Evolutionary conservation across 2,113 vertebrate species (phyloP).

Genomic region (Zosterops pallidus): DNA sequence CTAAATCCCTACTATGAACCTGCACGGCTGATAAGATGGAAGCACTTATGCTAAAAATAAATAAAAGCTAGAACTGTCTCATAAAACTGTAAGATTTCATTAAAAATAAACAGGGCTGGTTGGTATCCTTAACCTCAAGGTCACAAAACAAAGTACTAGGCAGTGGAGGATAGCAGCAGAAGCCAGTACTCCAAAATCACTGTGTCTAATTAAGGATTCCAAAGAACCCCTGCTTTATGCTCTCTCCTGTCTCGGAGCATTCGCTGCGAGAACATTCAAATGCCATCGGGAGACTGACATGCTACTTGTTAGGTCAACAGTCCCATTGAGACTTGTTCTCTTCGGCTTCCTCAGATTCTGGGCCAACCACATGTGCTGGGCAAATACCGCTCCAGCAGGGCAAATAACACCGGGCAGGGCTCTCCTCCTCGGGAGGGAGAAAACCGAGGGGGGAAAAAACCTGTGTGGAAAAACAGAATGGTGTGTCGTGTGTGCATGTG

Average conservation of each 20-base stretch:
- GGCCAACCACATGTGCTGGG: slow-evolving; percentile 35
- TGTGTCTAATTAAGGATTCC: slow-evolving; percentile 61
- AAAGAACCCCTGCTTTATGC: slow-evolving; percentile 42
- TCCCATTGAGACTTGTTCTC: slow-evolving; percentile 38
- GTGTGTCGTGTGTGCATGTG: background rate
- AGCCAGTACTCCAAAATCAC: slow-evolving; percentile 36
- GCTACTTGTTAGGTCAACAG: slow-evolving; percentile 63
- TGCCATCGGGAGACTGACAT: slow-evolving; percentile 57
- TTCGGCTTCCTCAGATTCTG: background rate
- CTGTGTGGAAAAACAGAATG: background rate
- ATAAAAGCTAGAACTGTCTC: slow-evolving; percentile 54
- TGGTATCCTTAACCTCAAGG: slow-evolving; percentile 58
- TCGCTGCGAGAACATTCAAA: slow-evolving; percentile 51
- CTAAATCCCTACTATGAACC: slow-evolving; percentile 50
- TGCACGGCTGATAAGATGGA: slow-evolving; percentile 44
- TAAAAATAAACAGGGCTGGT: slow-evolving; percentile 57
- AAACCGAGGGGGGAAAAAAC: background rate
- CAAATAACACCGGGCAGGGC: background rate
- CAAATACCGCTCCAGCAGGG: slow-evolving; percentile 30
- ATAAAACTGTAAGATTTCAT: slow-evolving; percentile 60
- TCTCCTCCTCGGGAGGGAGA: background rate
- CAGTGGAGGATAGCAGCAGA: slow-evolving; percentile 7
- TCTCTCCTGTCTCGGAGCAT: slow-evolving; percentile 32
- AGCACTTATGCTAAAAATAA: slow-evolving; percentile 54
- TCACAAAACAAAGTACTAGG: slow-evolving; percentile 34